These are phyloP conservation scores for Uromys caudimaculatus DNA, from an alignment of 2,797 vertebrate genomes.

Conservation along the genomic window DNA sequence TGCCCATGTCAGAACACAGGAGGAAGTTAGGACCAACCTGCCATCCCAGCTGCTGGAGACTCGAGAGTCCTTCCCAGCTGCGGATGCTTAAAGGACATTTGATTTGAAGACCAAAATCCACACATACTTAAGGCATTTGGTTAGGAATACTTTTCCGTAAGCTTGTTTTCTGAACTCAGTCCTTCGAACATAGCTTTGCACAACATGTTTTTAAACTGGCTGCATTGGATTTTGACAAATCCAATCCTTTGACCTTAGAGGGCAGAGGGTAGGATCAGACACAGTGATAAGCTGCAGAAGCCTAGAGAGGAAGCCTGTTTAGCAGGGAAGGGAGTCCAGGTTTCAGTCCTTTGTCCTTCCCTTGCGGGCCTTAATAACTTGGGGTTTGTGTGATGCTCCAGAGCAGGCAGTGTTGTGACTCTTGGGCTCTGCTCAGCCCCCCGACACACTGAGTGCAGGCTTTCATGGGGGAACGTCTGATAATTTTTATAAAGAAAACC, in stretches of 20 bases:
- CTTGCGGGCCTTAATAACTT: background rate
- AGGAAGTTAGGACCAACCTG: background rate
- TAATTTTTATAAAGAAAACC: background rate
- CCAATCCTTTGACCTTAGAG: background rate
- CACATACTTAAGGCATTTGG: constrained; percentile 4
- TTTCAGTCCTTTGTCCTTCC: background rate
- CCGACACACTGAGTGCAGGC: background rate
- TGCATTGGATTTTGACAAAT: background rate
- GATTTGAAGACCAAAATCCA: background rate
- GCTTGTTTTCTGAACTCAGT: background rate
- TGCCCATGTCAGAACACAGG: background rate
- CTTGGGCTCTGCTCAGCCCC: background rate
- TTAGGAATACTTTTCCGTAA: background rate
- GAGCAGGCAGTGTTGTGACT: background rate
- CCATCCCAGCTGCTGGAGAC: background rate
- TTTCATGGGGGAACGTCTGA: background rate
- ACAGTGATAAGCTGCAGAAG: background rate
- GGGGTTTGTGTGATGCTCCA: background rate
- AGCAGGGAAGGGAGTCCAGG: background rate
- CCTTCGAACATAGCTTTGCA: background rate
- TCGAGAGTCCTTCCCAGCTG: background rate
- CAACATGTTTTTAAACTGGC: constrained; percentile 41
- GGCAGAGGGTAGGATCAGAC: background rate
- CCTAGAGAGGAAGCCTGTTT: background rate
- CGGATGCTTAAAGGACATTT: background rate